Evolutionary conservation across 2,797 vertebrate genomes (phyloP).

Genomic region (Nannoperca australis): DNA sequence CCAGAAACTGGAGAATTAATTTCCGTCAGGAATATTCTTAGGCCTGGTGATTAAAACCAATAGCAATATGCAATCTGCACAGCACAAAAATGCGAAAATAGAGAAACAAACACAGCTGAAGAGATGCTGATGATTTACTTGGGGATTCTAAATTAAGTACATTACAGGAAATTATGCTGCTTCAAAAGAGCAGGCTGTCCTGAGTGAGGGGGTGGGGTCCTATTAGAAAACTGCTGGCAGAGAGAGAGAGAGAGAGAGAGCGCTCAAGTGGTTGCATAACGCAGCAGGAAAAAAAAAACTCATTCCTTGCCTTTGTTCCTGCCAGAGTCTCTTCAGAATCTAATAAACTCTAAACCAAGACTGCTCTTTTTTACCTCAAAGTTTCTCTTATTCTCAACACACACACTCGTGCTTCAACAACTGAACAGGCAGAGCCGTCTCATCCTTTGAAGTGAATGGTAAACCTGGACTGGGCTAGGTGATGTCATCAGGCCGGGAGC

Average conservation of each 20-base stretch:
- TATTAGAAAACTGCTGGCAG: slow-evolving; percentile 81
- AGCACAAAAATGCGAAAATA: slow-evolving; percentile 52
- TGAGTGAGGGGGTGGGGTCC: slow-evolving; percentile 82
- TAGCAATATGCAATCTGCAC: slow-evolving; percentile 65
- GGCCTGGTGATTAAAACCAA: slow-evolving; percentile 74
- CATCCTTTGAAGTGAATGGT: slow-evolving; percentile 72
- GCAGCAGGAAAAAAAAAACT: slow-evolving; percentile 70
- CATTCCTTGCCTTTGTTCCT: slow-evolving; percentile 82
- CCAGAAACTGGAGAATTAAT: slow-evolving; percentile 67
- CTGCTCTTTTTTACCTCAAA: slow-evolving; percentile 75
- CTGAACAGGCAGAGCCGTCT: slow-evolving; percentile 61
- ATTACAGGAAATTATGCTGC: slow-evolving; percentile 85
- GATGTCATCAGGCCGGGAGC: slow-evolving; percentile 76
- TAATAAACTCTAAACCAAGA: slow-evolving; percentile 82
- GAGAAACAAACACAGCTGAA: slow-evolving; percentile 74
- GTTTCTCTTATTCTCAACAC: slow-evolving; percentile 73
- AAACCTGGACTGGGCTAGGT: slow-evolving; percentile 69
- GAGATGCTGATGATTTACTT: slow-evolving; percentile 78
- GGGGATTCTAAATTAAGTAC: slow-evolving; percentile 83
- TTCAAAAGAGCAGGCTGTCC: slow-evolving; percentile 84
- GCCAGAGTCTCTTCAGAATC: slow-evolving; percentile 82
- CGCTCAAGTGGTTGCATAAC: slow-evolving; percentile 85
- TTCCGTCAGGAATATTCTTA: slow-evolving; percentile 70
- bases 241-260: slow-evolving; percentile 56
- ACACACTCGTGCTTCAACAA: slow-evolving; percentile 53